These are phyloP conservation scores for Cheirogaleus major DNA, from an alignment of 2,797 vertebrate genomes.

Conservation along the genomic window DNA sequence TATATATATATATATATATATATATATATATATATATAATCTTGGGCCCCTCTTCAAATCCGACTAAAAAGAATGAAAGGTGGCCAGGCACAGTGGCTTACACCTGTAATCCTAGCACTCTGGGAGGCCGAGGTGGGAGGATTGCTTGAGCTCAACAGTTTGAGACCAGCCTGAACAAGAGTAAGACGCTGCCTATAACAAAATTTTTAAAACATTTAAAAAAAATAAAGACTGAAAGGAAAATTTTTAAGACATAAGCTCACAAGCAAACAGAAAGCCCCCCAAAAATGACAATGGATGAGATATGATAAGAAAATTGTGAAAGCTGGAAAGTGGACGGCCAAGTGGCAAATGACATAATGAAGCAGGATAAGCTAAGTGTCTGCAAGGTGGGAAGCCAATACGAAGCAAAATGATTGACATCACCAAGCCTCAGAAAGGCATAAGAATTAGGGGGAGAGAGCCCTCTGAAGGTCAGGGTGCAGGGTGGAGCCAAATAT, in stretches of 20 bases:
- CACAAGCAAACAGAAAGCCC: not conserved
- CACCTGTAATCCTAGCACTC: too few species aligned
- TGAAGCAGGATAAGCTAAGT: constrained; percentile 9
- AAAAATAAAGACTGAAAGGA: not conserved
- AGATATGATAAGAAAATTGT: not conserved
- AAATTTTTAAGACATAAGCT: not conserved
- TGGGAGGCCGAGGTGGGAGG: too few species aligned
- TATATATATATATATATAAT: too few species aligned
- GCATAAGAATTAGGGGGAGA: not conserved
- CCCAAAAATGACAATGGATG: not conserved
- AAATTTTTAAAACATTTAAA: too few species aligned
- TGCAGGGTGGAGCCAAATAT: not conserved
- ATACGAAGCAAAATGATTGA: not conserved
- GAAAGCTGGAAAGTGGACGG: not conserved
- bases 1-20: too few species aligned
- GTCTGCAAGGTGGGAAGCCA: not conserved
- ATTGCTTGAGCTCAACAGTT: too few species aligned
- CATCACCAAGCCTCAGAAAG: not conserved
- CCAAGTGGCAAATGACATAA: constrained; percentile 12
- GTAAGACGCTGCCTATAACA: too few species aligned
- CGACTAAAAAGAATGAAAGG: not conserved
- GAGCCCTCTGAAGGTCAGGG: not conserved
- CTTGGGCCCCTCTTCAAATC: not conserved
- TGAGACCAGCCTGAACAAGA: too few species aligned
- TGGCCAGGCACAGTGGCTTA: too few species aligned